Evolutionary conservation across 2,797 vertebrate species (phyloP), one percentile per base, ranked within the genome.

Genomic region (Knipowitschia caucasica): DNA sequence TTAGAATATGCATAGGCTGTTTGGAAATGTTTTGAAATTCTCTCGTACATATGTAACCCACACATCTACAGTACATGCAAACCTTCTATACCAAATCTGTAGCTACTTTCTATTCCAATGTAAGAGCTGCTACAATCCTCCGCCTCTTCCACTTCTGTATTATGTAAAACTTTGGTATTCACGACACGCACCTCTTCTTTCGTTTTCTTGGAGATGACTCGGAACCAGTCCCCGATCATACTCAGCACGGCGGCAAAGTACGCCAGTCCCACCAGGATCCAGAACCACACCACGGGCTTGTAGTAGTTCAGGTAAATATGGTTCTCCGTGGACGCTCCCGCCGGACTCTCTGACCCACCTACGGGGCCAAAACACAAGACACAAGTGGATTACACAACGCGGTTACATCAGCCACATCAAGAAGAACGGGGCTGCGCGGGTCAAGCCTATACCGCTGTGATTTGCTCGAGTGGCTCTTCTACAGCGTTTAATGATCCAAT

Each of bases 201-300:
- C 1, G 96, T 99, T 88, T 98, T 99, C 90, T 95, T 97, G 26
- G 96, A 98, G 76, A 99, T 95, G 58, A 95, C 96, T 38, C 96
- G 89, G 68, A 99, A 91, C 97, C 97, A 99, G 76, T 99, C 96
- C 67, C 96, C 93, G 30, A 99, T 99, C 97, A 99, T 98, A 67
- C 97, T 99, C 69, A 99, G 93, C 43, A 99, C 93, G n/a, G 96
- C 96, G 1, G 97, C 97, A 50, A 98, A 99, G 85, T 99, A 99
- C 0, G 96, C 96, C 50, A 99, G 90, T 0, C 97, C 97, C 27
- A 99, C 94, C 26, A 99, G 90, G 80, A 99, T 99, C 95, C 95
- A 99, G 74, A 99, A 98, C 94, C 93, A 98, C 56, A 98, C 97
- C 29, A 97, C 92, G 0, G 97, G 97, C 65, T 99, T 99, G 67